Base-by-base conservation (phyloP, 30 jellyfish, hydroid and myxozoan species). In the Cassiopea andromeda region DNA sequence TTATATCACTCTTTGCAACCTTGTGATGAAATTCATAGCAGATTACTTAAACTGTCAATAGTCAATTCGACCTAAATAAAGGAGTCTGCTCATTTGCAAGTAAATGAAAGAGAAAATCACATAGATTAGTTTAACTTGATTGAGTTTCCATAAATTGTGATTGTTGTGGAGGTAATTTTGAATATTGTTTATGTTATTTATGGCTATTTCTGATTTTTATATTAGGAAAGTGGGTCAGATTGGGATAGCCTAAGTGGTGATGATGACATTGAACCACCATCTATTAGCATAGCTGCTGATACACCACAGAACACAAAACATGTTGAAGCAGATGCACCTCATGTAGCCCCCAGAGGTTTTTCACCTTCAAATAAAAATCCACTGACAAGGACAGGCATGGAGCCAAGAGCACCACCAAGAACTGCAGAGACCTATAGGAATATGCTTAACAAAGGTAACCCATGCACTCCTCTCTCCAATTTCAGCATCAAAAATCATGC, bases 231-330 rank as follows among this genome's bases (percentile, higher is more conserved):
- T 78, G 90, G 70, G 14, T 87, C 94, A 2, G 94, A 87, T 69
- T 87, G 94, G 94, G 94, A 87, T 78, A 87, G 94, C 60, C 15
- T 87, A 10, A 77, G 88, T 87, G 94, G 94, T 16, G 94, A 46
- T 7, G 94, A 80, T 8, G 94, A 87, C 58, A 4, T 87, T 5
- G 94, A 75, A 59, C 85, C 83, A 5, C 70, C 82, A 67, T 87
- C 94, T 50, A 75, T 77, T 50, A 87, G 94, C 54, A n/a, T 78
- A 7, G 90, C 80, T 4, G 71, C 16, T 15, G 85, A 57, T 27
- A 3, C 81, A 13, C 90, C 85, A 13, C 48, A 46, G 9, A 75
- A 80, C 1, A 67, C 66, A 13, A 18, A 70, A 1, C 4, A 27
- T 17, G 86, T 75, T 15, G 50, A 54, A 54, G 8, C 27, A 46